Evolutionary conservation across 2,888 invertebrate genomes (phyloP).

Genomic region (Leptura quadrifasciata): DNA sequence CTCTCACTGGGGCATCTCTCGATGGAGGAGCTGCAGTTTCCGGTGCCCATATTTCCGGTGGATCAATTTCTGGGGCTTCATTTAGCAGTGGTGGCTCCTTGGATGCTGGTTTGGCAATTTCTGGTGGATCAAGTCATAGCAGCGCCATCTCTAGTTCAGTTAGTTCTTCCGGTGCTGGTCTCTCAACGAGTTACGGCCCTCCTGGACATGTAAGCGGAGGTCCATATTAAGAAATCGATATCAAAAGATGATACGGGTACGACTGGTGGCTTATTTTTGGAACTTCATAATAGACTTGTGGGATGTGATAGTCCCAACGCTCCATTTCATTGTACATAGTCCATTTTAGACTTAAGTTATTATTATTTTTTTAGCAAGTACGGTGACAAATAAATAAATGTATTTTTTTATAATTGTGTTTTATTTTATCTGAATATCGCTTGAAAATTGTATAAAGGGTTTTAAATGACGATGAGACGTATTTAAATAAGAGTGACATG

Average conservation of each 20-base stretch:
- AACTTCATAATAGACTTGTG: constrained; percentile 46
- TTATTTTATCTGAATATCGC: neutral
- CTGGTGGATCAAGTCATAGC: constrained; percentile 40
- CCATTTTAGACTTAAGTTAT: constrained; percentile 48
- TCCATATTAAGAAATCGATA: constrained; percentile 48
- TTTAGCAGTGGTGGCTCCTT: constrained; percentile 40
- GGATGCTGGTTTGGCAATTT: constrained; percentile 33
- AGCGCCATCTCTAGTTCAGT: constrained; percentile 49
- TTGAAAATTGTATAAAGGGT: no score
- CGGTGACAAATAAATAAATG: constrained; percentile 71
- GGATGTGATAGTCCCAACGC: constrained; percentile 50
- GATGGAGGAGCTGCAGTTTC: constrained; percentile 38
- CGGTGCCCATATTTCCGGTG: constrained; percentile 45
- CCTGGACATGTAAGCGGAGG: constrained; percentile 69
- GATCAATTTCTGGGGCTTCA: constrained; percentile 37
- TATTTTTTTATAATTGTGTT: constrained; percentile 62
- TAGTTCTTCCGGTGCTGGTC: constrained; percentile 41
- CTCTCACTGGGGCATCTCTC: constrained; percentile 69
- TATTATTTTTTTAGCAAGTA: constrained; percentile 57
- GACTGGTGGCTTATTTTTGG: constrained; percentile 30
- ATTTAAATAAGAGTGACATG: neutral
- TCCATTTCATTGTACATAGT: constrained; percentile 43
- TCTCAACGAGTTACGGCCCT: constrained; percentile 67
- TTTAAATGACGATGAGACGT: no score
- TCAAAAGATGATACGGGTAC: constrained; percentile 52